Evolutionary conservation across 1,140 invertebrate genomes (phyloP).

Genomic region (Pectinophora gossypiella): DNA sequence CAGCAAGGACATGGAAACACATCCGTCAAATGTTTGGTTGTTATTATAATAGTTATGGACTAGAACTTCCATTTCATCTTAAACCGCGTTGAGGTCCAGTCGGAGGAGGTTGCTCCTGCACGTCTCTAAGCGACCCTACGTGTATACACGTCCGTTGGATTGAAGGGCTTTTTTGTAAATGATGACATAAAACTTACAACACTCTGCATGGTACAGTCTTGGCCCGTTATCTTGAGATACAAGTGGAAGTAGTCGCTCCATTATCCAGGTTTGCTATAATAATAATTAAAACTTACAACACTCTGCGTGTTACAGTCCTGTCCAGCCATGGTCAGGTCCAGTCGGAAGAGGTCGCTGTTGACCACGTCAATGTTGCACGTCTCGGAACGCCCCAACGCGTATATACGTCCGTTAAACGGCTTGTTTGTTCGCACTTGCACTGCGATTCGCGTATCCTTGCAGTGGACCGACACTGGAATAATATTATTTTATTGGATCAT

Average conservation of each 20-base stretch:
- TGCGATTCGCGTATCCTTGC: constrained; percentile 95
- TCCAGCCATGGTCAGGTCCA: constrained; percentile 93
- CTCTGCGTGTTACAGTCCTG: constrained; percentile 95
- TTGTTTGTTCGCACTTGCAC: constrained; percentile 94
- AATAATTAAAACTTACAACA: constrained; percentile 87
- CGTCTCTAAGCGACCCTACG: too few relatives aligned
- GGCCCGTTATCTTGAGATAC: constrained; percentile 93
- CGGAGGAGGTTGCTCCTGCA: too few relatives aligned
- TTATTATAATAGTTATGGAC: too few relatives aligned
- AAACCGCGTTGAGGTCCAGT: too few relatives aligned
- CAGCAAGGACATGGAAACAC: too few relatives aligned
- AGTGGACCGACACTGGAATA: constrained; percentile 92
- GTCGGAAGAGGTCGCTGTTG: constrained; percentile 92
- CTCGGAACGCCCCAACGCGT: constrained; percentile 93
- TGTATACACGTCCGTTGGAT: too few relatives aligned
- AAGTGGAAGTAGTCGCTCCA: constrained; percentile 93
- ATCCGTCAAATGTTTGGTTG: too few relatives aligned
- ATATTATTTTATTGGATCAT: too few relatives aligned
- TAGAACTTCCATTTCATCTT: too few relatives aligned
- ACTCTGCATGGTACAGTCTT: constrained; percentile 94
- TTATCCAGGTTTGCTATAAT: constrained; percentile 93
- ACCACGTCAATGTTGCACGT: constrained; percentile 96
- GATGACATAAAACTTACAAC: constrained; percentile 82
- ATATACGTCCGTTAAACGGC: constrained; percentile 95
- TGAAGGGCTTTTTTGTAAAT: too few relatives aligned